These are phyloP conservation scores for Acronicta psi DNA, from an alignment of 2,888 invertebrate species.

Conservation along the genomic window DNA sequence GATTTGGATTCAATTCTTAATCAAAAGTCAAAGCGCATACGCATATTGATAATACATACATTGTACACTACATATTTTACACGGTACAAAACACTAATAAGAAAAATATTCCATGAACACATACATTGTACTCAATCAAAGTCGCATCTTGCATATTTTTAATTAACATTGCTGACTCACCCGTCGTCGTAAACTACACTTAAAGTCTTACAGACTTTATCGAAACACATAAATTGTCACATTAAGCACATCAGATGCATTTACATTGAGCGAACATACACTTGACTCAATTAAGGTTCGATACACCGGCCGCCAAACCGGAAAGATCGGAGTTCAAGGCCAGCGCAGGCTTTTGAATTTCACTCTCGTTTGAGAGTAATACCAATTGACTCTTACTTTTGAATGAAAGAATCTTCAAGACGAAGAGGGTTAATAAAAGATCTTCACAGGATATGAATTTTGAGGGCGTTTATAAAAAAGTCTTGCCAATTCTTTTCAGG, in stretches of 20 bases:
- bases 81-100: not conserved
- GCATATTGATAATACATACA: not conserved
- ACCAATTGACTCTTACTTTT: slow-evolving; percentile 39
- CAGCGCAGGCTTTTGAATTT: slow-evolving; percentile 43
- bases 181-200: slow-evolving; percentile 31
- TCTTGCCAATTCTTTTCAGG: no score
- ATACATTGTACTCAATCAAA: slow-evolving; percentile 32
- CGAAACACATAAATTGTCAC: slow-evolving; percentile 44
- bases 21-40: no score
- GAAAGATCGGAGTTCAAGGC: slow-evolving; percentile 61
- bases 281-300: slow-evolving; percentile 63
- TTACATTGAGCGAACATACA: slow-evolving; percentile 47
- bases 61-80: not conserved
- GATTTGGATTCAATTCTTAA: no score
- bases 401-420: not conserved
- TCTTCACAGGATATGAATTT: not conserved
- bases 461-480: not conserved
- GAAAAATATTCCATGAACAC: slow-evolving; percentile 19
- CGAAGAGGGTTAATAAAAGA: not conserved
- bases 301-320: slow-evolving; percentile 54
- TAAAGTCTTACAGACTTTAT: slow-evolving; percentile 30
- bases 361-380: slow-evolving; percentile 52
- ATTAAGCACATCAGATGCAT: slow-evolving; percentile 43
- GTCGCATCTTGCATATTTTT: slow-evolving; percentile 34
- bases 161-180: slow-evolving; percentile 38